Evolutionary conservation across 2,888 invertebrate genomes (phyloP).

Genomic region (Euplexia lucipara): DNA sequence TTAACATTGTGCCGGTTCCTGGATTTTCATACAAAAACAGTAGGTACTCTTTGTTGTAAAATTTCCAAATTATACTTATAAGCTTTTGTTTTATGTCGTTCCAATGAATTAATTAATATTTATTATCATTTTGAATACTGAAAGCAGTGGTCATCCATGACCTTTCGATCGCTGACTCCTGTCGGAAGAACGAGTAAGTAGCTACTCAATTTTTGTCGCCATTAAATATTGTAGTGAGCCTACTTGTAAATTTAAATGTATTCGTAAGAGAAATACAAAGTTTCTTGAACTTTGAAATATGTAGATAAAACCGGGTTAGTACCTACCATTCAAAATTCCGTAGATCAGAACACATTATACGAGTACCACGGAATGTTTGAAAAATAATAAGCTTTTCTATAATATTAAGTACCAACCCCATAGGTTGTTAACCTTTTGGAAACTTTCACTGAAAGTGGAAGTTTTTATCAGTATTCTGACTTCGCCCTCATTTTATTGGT

Average conservation of each 20-base stretch:
- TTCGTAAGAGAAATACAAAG: constrained; percentile 41
- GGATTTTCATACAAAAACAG: background rate
- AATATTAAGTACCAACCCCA: constrained; percentile 24
- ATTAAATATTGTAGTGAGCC: constrained; percentile 41
- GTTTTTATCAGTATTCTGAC: constrained; percentile 61
- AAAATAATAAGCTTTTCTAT: constrained; percentile 19
- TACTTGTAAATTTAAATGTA: constrained; percentile 50
- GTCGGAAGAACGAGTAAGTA: constrained; percentile 13
- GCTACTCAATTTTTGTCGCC: constrained; percentile 22
- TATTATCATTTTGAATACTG: constrained; percentile 24
- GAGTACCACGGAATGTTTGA: constrained; percentile 21
- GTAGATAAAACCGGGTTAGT: constrained; percentile 32
- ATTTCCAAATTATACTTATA: background rate
- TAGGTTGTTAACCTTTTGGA: constrained; percentile 60
- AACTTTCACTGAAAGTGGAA: constrained; percentile 63
- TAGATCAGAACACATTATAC: constrained; percentile 26
- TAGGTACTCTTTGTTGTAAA: background rate
- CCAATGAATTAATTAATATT: constrained; percentile 21
- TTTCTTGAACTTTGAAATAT: constrained; percentile 52
- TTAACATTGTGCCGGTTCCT: too few relatives aligned
- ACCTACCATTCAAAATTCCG: constrained; percentile 44
- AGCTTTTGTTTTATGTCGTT: background rate
- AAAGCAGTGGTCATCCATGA: constrained; percentile 40
- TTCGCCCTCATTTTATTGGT: constrained; percentile 56
- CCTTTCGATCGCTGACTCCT: constrained; percentile 38